Base-by-base conservation (phyloP, 2,888 invertebrate species). In the Drosophila paracracens region DNA sequence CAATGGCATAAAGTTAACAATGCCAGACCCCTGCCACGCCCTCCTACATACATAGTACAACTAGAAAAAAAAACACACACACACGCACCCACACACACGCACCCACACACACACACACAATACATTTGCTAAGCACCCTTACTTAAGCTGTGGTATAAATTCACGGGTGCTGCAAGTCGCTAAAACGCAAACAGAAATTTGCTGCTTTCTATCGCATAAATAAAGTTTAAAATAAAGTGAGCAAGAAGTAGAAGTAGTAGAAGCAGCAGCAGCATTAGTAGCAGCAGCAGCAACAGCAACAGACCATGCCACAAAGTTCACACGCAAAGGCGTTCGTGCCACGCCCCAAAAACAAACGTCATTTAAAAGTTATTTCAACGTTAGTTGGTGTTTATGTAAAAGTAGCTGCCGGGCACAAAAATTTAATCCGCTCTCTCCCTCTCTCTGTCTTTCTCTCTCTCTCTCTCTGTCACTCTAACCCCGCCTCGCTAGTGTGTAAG, bases 321-420 rank as follows among this genome's bases (percentile, higher is more conserved):
- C 86, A 88, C 85, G 88, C 88, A 80, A 82, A 86, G 73, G 79
- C 85, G 83, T 71, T 63, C 61, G 71, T 66, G 75, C 77, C 74
- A 79, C 79, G 79, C 78, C 70, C 79, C 79, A 70, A 80, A 81
- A 88, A 77, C 87, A 89, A 86, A 89, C 87, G 89, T 89, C 89
- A 89, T 89, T 86, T 89, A 81, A 89, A 86, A 86, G 89, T 86
- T 86, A 87, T 86, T 88, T 86, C 78, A 88, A 75, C 84, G 87
- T 84, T 83, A 87, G 87, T 85, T 89, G 85, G 79, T 89, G 83
- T 86, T 85, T 85, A 85, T 83, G 83, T 83, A 82, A 83, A 83
- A 83, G 83, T 85, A 73, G 88, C 83, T 82, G 79, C 68, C 74
- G 79, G 77, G 62, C 59, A 66, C 76, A 76, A 76, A 69, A 76